Evolutionary conservation across 2,113 vertebrate genomes (phyloP), one percentile per base, ranked within the genome.

Genomic region (Corvus hawaiiensis): DNA sequence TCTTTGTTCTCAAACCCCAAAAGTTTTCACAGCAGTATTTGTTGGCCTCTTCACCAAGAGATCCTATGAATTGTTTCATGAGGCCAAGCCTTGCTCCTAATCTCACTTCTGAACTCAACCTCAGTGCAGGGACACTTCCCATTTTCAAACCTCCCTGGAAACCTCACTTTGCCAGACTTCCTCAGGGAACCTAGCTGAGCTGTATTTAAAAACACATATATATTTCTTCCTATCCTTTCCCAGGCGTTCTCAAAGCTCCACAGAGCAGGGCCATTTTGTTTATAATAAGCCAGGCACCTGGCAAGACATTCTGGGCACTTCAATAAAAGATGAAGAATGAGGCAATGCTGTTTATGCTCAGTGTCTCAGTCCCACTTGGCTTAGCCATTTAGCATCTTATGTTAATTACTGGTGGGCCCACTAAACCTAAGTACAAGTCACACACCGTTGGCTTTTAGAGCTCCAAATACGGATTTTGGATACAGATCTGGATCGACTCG

Each of bases 111-210:
- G 69, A 89, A 52, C 37, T 52, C 37, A 79, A 16, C 10, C 9
- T 8, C 27, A 39, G 63, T 0, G 0, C 30, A 76, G 58, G n/a
- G 18, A 64, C 43, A 33, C 26, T 72, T 84, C 43, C 32, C 43
- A n/a, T 83, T 62, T 87, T 71, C 72, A 77, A 77, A 62, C 26
- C 16, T 32, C 21, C 11, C 28, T 39, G 39, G 76, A 91, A 93
- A 75, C 5, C 12, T 81, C 61, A 33, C 32, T 76, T 62, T 43
- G 24, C 12, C 51, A 84, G 44, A 56, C 26, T 46, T 90, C 32
- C 33, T 56, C 54, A 59, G 23, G 14, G 26, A 89, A 84, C 32
- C 5, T 16, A 30, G 14, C 0, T 76, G 43, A 72, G 66, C 35
- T 73, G 21, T 44, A 77, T 62, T 91, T 78, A 44, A 69, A 90